Evolutionary conservation across 2,113 vertebrate species (phyloP).

Genomic region (Aldabrachelys gigantea): DNA sequence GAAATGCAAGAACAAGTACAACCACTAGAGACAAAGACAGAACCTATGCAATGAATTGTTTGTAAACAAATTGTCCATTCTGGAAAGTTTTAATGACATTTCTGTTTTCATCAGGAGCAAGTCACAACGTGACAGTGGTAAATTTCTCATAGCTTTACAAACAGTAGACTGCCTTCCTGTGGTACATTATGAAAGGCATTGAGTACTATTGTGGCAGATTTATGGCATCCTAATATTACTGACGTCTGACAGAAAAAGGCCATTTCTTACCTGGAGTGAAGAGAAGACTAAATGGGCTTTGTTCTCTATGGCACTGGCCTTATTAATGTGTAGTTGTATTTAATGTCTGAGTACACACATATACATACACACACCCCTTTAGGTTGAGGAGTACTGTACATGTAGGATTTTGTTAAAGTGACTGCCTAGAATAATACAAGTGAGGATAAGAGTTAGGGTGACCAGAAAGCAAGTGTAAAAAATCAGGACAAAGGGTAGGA

Average conservation of each 20-base stretch:
- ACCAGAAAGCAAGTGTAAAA: no score
- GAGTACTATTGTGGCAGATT: not conserved
- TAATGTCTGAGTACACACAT: not conserved
- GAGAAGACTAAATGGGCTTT: not conserved
- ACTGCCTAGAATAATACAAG: not conserved
- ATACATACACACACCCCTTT: not conserved
- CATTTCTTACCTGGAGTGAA: not conserved
- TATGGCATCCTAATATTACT: not conserved
- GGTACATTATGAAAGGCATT: not conserved
- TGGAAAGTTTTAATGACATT: not conserved
- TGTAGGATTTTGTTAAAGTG: not conserved
- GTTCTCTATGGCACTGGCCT: not conserved
- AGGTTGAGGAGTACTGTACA: not conserved
- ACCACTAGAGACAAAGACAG: not conserved
- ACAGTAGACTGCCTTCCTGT: not conserved
- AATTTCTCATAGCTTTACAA: not conserved
- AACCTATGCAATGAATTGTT: not conserved
- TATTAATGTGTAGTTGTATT: not conserved
- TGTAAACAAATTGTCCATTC: not conserved
- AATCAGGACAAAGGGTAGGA: no score
- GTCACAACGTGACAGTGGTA: not conserved
- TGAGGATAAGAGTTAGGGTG: not conserved
- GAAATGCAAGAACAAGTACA: not conserved
- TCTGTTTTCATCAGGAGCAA: not conserved
- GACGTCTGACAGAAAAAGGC: not conserved